Conservation (phyloP, 2,888 invertebrate genomes). For the Microctonus aethiopoides region DNA sequence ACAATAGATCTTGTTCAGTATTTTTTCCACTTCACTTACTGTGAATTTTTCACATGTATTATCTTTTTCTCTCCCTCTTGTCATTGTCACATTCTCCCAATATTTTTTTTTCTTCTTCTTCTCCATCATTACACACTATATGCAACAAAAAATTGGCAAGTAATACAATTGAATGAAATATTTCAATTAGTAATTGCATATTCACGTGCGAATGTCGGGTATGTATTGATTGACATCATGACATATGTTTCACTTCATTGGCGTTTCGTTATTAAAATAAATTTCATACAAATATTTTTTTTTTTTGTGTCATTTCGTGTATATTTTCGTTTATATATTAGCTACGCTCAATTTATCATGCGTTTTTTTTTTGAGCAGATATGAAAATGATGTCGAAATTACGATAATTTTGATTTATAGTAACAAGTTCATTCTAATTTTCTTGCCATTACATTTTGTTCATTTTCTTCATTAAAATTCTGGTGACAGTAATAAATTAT, state of each 20-base stretch:
- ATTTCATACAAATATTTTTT: not conserved
- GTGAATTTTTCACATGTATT: not conserved
- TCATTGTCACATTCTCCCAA: slow-evolving; percentile 30
- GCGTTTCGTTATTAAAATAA: not conserved
- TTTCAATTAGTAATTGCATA: not conserved
- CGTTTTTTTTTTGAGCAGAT: not conserved
- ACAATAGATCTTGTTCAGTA: not conserved
- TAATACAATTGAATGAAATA: not conserved
- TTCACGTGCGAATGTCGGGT: not conserved
- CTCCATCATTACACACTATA: not conserved
- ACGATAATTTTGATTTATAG: no score
- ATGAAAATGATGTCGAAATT: not conserved
- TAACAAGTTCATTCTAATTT: no score
- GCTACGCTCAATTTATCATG: not conserved
- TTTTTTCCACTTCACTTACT: not conserved
- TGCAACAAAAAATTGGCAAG: not conserved
- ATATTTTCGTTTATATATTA: not conserved
- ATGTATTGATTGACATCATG: no score
- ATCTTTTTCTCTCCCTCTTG: slow-evolving; percentile 32
- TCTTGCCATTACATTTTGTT: no score
- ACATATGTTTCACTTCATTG: no score
- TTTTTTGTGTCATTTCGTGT: not conserved
- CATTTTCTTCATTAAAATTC: no score
- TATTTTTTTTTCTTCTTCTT: slow-evolving; percentile 27
- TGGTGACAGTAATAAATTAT: no score